A percentile compares a stretch with the other conserved stretches of the same genome.
These are phyloP conservation scores for Mamestra brassicae DNA, from an alignment of 2,888 invertebrate genomes.

Conservation along the genomic window DNA sequence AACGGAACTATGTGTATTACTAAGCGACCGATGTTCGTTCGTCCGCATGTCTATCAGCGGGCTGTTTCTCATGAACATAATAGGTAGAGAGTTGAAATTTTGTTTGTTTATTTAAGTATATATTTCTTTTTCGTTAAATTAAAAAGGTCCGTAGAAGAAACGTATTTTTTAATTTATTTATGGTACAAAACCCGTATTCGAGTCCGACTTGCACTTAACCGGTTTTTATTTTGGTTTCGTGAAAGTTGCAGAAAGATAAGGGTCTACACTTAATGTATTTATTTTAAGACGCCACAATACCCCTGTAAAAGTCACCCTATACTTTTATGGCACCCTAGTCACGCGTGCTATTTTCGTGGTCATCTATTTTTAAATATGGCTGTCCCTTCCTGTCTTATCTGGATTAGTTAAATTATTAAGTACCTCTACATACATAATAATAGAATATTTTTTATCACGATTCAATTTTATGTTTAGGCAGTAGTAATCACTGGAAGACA, in stretches of 20 bases:
- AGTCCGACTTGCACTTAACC: neutral
- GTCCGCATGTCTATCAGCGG: neutral
- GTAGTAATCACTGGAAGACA: no score
- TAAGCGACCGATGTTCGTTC: neutral
- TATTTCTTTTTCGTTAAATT: no score
- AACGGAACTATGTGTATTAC: no score
- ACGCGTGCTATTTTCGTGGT: slow-evolving; percentile 30
- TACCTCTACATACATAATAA: neutral
- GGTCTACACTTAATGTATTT: slow-evolving; percentile 42
- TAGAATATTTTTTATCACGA: neutral
- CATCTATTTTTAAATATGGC: slow-evolving; percentile 51
- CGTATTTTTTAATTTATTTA: no score
- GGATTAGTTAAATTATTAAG: slow-evolving; percentile 16
- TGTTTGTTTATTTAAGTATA: no score
- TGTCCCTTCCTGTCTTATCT: slow-evolving; percentile 3
- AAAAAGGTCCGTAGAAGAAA: no score
- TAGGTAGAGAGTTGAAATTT: no score
- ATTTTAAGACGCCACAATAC: slow-evolving; percentile 46
- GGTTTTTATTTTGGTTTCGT: slow-evolving; percentile 21
- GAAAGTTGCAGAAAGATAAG: slow-evolving; percentile 36
- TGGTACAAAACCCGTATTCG: neutral
- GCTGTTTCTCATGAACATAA: no score
- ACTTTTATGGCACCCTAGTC: slow-evolving; percentile 38
- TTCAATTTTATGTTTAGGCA: neutral
- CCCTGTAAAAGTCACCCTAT: slow-evolving; percentile 47